These are phyloP conservation scores for Pangasianodon hypophthalmus DNA, from an alignment of 2,113 vertebrate genomes.

Conservation along the genomic window DNA sequence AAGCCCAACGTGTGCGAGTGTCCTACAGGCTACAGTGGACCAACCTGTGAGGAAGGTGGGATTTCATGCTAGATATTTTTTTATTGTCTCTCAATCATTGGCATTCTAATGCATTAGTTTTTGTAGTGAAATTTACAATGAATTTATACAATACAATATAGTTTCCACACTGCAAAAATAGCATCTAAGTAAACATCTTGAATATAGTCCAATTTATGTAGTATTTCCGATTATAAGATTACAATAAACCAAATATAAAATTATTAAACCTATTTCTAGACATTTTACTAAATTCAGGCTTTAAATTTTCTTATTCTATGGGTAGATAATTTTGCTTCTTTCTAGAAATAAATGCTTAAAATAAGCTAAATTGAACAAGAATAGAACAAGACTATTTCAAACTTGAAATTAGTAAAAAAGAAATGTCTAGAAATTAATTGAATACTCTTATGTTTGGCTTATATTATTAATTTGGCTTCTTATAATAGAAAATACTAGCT, in stretches of 20 bases:
- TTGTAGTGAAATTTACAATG: not conserved
- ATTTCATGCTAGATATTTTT: not conserved
- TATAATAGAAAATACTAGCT: not conserved
- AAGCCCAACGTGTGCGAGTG: slow-evolving; percentile 82
- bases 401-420: not conserved
- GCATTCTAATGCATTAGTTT: not conserved
- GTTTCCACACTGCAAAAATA: not conserved
- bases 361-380: not conserved
- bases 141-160: not conserved
- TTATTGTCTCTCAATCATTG: not conserved
- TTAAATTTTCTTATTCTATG: not conserved
- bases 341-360: not conserved
- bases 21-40: slow-evolving; percentile 75
- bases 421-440: not conserved
- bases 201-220: not conserved
- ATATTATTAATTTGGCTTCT: not conserved
- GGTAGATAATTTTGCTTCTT: not conserved
- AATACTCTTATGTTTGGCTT: not conserved
- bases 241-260: not conserved
- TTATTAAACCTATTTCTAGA: not conserved
- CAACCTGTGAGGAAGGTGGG: slow-evolving; percentile 84
- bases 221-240: not conserved
- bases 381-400: not conserved
- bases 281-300: not conserved
- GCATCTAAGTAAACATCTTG: not conserved